Base-by-base conservation (phyloP, 2,888 invertebrate species). In the Caenorhabditis imperialis region DNA sequence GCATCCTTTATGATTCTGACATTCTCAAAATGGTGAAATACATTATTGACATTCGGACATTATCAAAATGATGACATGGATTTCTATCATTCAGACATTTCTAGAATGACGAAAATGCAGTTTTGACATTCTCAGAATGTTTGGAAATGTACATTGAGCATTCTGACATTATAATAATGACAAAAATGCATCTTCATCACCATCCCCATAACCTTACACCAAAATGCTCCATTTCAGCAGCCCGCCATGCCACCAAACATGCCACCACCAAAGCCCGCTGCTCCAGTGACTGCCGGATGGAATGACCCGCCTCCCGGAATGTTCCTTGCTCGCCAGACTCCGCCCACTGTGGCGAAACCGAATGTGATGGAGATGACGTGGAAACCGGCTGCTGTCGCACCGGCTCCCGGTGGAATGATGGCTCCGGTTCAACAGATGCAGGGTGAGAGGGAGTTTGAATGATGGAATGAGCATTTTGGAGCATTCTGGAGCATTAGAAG, bases 281-380 rank as follows among this genome's bases (percentile, higher is more conserved):
- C 40, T 16, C 72, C 65, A 37, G 50, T 60, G 2, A 54, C 67
- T 6, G 55, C 73, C 3, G 73, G 73, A 22, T 73, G 73, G 73
- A 73, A 73, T 44, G 73, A 73, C 38, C 73, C 73, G 6, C n/a
- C n/a, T n/a, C 73, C 73, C 20, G 60, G 60, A 20, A 55, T 73
- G 65, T 44, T 50, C 7, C n/a, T 25, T 8, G 55, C 48, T 25
- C 37, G 23, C 5, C 2, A 37, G 30, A 10, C 30, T 14, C 37
- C 30, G 1, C 27, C 30, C 3, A 18, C 51, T n/a, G 30, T 27
- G 8, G 51, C 30, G 14, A 62, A 48, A 12, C 38, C 37, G 3
- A 61, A 61, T 37, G 72, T 72, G 16, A 72, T 72, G 72, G 50
- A 72, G 12, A 35, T 72, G 6, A 57, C 51, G 42, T 63, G 72